These are phyloP conservation scores for Oreortyx pictus DNA, from an alignment of 2,797 vertebrate genomes.

Conservation along the genomic window DNA sequence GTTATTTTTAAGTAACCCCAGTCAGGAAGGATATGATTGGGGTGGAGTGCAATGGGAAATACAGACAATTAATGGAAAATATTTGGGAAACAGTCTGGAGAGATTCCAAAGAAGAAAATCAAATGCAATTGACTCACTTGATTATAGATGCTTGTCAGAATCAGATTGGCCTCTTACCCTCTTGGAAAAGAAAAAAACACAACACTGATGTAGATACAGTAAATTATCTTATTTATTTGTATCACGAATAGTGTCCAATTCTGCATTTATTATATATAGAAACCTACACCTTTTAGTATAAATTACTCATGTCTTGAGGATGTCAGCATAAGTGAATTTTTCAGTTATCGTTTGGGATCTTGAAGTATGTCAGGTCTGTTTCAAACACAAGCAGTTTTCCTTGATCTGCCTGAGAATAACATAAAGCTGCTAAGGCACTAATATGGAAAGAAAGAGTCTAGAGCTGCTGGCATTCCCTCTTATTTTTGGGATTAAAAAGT, in stretches of 20 bases:
- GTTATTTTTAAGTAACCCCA: slow-evolving; percentile 76
- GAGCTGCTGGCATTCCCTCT: background rate
- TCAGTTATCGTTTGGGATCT: background rate
- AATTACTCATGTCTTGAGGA: background rate
- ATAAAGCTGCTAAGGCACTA: background rate
- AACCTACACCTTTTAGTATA: background rate
- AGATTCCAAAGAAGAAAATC: slow-evolving; percentile 18
- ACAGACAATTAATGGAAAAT: slow-evolving; percentile 56
- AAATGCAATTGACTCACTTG: background rate
- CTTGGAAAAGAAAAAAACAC: background rate
- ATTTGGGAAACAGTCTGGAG: slow-evolving; percentile 36
- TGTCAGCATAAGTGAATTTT: background rate
- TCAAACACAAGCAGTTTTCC: background rate
- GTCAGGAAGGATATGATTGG: slow-evolving; percentile 78
- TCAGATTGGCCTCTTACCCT: background rate
- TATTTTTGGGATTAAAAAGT: background rate
- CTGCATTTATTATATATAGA: background rate
- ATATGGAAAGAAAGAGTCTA: background rate
- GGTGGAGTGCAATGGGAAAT: slow-evolving; percentile 70
- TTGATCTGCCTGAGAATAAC: background rate
- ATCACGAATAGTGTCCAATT: background rate
- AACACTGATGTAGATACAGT: background rate
- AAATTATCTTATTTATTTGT: background rate
- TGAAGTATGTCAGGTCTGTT: background rate
- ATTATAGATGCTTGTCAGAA: background rate